Evolutionary conservation across 2,797 vertebrate genomes (phyloP), one percentile per base, ranked within the genome.

Genomic region (Spinibarbus caldwelli): DNA sequence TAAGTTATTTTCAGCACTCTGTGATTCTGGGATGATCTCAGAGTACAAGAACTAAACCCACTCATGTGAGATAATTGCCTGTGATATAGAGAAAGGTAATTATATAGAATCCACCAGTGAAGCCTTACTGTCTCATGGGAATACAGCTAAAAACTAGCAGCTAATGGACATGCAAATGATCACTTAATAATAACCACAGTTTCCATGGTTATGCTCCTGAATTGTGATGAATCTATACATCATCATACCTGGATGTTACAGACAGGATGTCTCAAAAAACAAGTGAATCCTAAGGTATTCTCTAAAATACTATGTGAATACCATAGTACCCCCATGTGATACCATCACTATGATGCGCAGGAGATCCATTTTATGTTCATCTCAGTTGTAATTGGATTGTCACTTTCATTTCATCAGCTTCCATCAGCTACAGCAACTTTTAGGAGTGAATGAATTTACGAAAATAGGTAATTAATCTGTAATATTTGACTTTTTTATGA

Each of bases 11-110:
- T 82, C 10, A 31, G 47, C 62, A 49, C 47, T 31, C 15, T n/a
- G n/a, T 66, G 15, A 66, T 66, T 34, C 31, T 34, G n/a, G 23
- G 38, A 12, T 64, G 23, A 52, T 66, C 43, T 66, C 4, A 2
- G 29, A 23, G 45, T 67, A 41, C 31, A 54, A 23, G 12, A 72
- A 66, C 34, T 41, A 66, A 66, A 47, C 31, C 12, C 34, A 52
- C 23, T 66, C 14, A 59, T 73, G 59, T 54, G 72, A 77, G 59
- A 77, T 83, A 67, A 77, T 54, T 83, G 34, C 5, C 19, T 82
- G 38, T 45, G 38, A 71, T 62, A 73, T 82, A 57, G 80, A 45
- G 52, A 83, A 49, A 23, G 17, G 73, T 84, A 78, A 84, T 84
- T 77, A 78, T 78, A 83, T 54, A 84, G 62, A 78, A 59, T 36